Evolutionary conservation across 2,113 vertebrate species (phyloP).

Genomic region (Scortum barcoo): DNA sequence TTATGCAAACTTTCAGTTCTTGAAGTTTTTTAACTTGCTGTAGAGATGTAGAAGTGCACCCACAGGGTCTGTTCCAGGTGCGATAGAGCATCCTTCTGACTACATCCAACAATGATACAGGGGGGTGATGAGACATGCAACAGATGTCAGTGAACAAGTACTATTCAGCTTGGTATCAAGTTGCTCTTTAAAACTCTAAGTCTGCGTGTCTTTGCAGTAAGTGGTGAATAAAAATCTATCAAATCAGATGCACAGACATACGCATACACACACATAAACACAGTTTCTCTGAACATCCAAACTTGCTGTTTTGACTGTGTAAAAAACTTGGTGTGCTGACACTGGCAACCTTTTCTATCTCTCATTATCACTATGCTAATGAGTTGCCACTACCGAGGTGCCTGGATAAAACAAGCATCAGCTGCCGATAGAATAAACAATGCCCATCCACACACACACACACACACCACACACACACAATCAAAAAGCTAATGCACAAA

Average conservation of each 20-base stretch:
- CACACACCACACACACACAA: slow-evolving; percentile 18
- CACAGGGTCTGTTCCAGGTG: background rate
- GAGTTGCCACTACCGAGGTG: slow-evolving; percentile 58
- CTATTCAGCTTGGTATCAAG: background rate
- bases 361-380: slow-evolving; percentile 77
- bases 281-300: slow-evolving; percentile 33
- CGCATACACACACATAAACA: slow-evolving; percentile 17
- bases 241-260: slow-evolving; percentile 13
- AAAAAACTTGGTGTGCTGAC: slow-evolving; percentile 66
- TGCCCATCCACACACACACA: slow-evolving; percentile 4
- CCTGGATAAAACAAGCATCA: slow-evolving; percentile 58
- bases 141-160: background rate
- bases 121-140: background rate
- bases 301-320: slow-evolving; percentile 22
- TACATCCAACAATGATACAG: background rate
- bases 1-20: background rate
- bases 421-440: slow-evolving; percentile 61
- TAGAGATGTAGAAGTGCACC: background rate
- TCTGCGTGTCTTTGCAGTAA: slow-evolving; percentile 5
- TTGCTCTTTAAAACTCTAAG: background rate
- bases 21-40: background rate
- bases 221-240: background rate
- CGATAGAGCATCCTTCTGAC: background rate
- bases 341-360: slow-evolving; percentile 66
- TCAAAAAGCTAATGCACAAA: slow-evolving; percentile 46